Conservation (phyloP, 2,888 invertebrate genomes). For the Lasiommata megera region DNA sequence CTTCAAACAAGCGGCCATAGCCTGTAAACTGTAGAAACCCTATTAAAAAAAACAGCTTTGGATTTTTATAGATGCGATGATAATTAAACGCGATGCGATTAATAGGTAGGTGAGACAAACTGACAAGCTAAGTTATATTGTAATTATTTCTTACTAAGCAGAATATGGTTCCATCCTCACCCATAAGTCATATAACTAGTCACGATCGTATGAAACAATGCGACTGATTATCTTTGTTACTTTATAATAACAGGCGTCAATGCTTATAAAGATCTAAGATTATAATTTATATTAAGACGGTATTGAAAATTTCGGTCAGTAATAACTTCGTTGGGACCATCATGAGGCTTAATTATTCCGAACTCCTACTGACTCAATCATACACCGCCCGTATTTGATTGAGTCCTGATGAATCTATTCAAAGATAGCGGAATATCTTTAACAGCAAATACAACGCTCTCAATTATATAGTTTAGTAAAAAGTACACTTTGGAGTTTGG, state of each 20-base stretch:
- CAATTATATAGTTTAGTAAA: too few relatives aligned
- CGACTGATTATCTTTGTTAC: conserved; percentile 16
- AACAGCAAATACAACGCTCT: too few relatives aligned
- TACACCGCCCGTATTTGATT: too few relatives aligned
- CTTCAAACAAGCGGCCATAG: too few relatives aligned
- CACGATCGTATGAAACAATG: conserved; percentile 16
- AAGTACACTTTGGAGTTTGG: too few relatives aligned
- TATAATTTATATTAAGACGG: conserved; percentile 1
- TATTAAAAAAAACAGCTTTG: too few relatives aligned
- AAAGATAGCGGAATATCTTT: too few relatives aligned
- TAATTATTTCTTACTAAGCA: not conserved
- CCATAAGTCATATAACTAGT: conserved; percentile 3
- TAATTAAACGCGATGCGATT: too few relatives aligned
- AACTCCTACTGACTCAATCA: too few relatives aligned
- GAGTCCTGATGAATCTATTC: too few relatives aligned
- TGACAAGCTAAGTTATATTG: not conserved
- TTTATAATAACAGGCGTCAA: conserved; percentile 8
- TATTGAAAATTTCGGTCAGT: not conserved
- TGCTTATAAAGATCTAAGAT: conserved; percentile 6
- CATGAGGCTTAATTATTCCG: not conserved
- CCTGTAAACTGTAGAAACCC: too few relatives aligned
- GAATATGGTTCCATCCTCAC: not conserved
- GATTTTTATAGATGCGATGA: too few relatives aligned
- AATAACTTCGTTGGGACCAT: not conserved
- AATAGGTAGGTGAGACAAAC: not conserved